Evolutionary conservation across 2,888 invertebrate species (phyloP).

Genomic region (Agonopterix alstromeriana): DNA sequence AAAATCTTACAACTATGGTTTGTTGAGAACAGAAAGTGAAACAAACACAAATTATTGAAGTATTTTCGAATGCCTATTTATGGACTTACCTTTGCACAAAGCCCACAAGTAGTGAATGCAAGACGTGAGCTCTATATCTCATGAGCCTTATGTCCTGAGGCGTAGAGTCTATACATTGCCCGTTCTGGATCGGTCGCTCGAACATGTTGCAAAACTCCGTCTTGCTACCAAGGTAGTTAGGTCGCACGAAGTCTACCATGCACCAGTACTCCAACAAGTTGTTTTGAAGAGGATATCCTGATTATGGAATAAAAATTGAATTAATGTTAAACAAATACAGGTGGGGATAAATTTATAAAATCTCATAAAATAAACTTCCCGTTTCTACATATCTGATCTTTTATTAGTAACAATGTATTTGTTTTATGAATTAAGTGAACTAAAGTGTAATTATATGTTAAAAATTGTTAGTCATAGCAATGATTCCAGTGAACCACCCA

Average conservation of each 20-base stretch:
- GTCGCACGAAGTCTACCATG: conserved; percentile 99
- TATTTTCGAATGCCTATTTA: background rate
- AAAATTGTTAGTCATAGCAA: too few species aligned
- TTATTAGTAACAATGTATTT: too few species aligned
- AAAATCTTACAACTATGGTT: too few species aligned
- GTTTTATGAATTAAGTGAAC: too few species aligned
- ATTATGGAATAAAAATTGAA: conserved; percentile 2
- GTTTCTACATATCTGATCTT: too few species aligned
- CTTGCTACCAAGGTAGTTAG: conserved; percentile 97
- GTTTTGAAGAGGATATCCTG: conserved; percentile 97
- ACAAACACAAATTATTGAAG: too few species aligned
- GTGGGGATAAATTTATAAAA: too few species aligned
- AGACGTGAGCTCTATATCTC: conserved; percentile 96
- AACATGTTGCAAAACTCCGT: conserved; percentile 99
- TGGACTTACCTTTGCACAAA: conserved; percentile 90
- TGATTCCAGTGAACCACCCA: too few species aligned
- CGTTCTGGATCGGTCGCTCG: conserved; percentile 98
- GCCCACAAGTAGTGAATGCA: conserved; percentile 95
- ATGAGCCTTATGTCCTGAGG: conserved; percentile 95
- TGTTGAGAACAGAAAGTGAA: too few species aligned
- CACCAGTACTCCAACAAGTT: conserved; percentile 98
- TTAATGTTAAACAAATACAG: too few species aligned
- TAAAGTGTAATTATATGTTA: too few species aligned
- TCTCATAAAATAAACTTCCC: too few species aligned
- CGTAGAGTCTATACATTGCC: conserved; percentile 98